A percentile compares a stretch with the other conserved stretches of the same genome.
These are phyloP conservation scores for Protonibea diacanthus DNA, from an alignment of 2,797 vertebrate species.

Conservation along the genomic window DNA sequence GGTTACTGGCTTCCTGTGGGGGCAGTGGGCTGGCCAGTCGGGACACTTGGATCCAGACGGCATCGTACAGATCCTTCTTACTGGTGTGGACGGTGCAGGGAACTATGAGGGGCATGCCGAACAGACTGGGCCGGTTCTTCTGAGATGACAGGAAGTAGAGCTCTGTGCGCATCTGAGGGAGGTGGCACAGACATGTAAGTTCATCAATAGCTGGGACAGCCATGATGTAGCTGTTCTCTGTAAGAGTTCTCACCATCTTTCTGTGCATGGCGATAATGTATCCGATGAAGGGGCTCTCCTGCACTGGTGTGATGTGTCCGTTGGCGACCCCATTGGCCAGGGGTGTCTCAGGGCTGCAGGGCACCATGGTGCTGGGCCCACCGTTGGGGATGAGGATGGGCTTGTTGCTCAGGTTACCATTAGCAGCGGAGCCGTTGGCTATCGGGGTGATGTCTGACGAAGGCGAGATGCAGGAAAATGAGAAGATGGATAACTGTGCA, in stretches of 20 bases:
- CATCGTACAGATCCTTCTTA: constrained; percentile 96
- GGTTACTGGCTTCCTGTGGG: constrained; percentile 98
- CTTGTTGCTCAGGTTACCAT: constrained; percentile 82
- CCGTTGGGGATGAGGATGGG: constrained; percentile 91
- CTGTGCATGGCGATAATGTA: constrained; percentile 99
- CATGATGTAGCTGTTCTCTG: no score
- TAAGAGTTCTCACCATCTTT: constrained; percentile 91
- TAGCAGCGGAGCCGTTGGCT: constrained; percentile 85
- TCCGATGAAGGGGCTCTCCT: constrained; percentile 93
- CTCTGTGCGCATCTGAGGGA: constrained; percentile 94
- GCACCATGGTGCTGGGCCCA: constrained; percentile 89
- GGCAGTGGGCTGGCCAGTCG: constrained; percentile 97
- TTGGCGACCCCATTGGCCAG: constrained; percentile 88
- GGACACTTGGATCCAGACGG: constrained; percentile 98
- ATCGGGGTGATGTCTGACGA: constrained; percentile 73
- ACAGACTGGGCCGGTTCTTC: constrained; percentile 98
- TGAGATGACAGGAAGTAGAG: constrained; percentile 98
- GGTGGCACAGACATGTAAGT: neutral
- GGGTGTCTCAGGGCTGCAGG: constrained; percentile 79
- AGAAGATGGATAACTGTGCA: neutral
- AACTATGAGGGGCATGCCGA: constrained; percentile 98
- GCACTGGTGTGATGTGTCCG: constrained; percentile 87
- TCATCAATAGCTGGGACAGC: neutral
- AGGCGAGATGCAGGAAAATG: neutral
- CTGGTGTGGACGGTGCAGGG: constrained; percentile 96